Evolutionary conservation across 2,113 vertebrate species (phyloP).

Genomic region (Sorex araneus): DNA sequence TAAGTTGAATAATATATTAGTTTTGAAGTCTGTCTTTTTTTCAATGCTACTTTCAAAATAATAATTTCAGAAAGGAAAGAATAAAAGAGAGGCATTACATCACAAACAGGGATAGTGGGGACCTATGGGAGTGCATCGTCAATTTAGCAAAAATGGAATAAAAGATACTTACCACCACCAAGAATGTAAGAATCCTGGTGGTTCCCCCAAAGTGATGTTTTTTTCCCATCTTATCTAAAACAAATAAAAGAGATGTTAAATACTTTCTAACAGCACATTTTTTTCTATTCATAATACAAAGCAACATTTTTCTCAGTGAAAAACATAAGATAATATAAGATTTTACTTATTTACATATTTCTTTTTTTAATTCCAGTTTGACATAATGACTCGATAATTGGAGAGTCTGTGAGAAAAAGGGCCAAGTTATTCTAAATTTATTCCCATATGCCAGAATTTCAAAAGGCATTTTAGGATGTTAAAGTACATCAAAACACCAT

Average conservation of each 20-base stretch:
- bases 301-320: constrained; percentile 40
- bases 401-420: constrained; percentile 24
- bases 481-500: constrained; percentile 15
- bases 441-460: constrained; percentile 15
- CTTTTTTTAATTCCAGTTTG: background rate
- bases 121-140: background rate
- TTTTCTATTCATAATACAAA: constrained; percentile 42
- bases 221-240: constrained; percentile 99
- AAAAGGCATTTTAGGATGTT: constrained; percentile 26
- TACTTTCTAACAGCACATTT: constrained; percentile 44
- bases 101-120: background rate
- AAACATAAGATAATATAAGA: constrained; percentile 15
- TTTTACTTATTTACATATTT: constrained; percentile 57
- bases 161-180: constrained; percentile 98
- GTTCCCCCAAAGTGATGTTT: constrained; percentile 99
- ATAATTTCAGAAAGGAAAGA: constrained; percentile 49
- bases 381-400: background rate
- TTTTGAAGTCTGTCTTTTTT: constrained; percentile 45
- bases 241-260: constrained; percentile 82
- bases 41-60: constrained; percentile 28
- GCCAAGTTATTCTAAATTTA: constrained; percentile 12
- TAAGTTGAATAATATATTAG: constrained; percentile 31
- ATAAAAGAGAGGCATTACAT: constrained; percentile 23
- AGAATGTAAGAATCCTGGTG: constrained; percentile 99
- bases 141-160: constrained; percentile 63